A percentile compares a stretch with the other conserved stretches of the same genome.
Conservation (phyloP, 2,797 vertebrate species). For the Neosilurus hyrtlii region DNA sequence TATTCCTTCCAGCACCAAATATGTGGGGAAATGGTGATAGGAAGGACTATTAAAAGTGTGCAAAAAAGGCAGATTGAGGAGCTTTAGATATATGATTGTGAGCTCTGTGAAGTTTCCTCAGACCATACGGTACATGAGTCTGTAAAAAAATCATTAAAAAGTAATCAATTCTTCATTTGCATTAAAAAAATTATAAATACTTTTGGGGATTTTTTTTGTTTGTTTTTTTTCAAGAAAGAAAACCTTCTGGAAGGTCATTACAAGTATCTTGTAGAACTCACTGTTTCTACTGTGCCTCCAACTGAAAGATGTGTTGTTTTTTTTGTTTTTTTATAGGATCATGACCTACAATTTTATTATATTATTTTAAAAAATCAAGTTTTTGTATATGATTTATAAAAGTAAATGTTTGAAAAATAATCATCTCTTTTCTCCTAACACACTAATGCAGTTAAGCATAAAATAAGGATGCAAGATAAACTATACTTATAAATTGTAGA, state of each 20-base stretch:
- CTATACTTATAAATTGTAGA: neutral
- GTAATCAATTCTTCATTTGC: neutral
- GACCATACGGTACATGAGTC: neutral
- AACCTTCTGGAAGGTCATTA: neutral
- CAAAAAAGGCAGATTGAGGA: neutral
- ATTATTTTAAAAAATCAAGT: neutral
- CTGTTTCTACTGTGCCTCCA: neutral
- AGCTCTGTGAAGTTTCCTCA: constrained; percentile 49
- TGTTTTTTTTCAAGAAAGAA: neutral
- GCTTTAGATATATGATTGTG: neutral
- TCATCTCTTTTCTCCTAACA: neutral
- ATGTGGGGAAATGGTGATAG: neutral
- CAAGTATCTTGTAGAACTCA: neutral
- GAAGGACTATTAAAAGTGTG: neutral
- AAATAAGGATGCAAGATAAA: constrained; percentile 3
- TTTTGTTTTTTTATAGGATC: neutral
- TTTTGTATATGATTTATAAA: neutral
- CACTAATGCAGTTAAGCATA: neutral
- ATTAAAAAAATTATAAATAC: neutral
- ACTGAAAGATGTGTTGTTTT: neutral
- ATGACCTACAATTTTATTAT: neutral
- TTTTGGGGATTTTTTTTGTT: neutral
- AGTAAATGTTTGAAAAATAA: neutral
- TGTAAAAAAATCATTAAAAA: too few relatives aligned
- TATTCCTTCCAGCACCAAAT: neutral